Base-by-base conservation (phyloP, 2,113 vertebrate genomes). In the Rhinolophus ferrumequinum region DNA sequence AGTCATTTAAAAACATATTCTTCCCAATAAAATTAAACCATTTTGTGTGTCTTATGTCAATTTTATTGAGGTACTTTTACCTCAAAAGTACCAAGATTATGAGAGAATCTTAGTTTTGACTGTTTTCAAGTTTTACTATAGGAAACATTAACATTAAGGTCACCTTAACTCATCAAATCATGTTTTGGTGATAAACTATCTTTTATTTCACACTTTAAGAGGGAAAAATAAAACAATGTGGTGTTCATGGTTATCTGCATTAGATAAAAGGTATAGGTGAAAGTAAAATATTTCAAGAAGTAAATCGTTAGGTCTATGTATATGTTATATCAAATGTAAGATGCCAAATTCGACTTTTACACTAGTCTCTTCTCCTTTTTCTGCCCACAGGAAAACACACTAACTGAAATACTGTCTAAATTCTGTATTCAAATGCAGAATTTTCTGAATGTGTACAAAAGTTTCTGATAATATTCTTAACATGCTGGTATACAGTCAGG, bases 31-130 rank as follows among this genome's bases (percentile, higher is more conserved):
- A 92, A 75, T 52, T 72, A 95, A 73, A 66, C 77, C 28, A 67
- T 89, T 90, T 95, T 90, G 13, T 93, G 54, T 94, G 14, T 10
- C 15, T 81, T 94, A 80, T 62, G 79, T 89, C n/a, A 44, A 1
- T 95, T 96, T 96, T 92, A 83, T 92, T 95, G 35, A 82, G n/a
- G 12, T 88, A 62, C n/a, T n/a, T n/a, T n/a, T n/a, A n/a, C 33
- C 3, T 82, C 44, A 73, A 86, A 93, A 76, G 4, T 60, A 2
- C 83, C 33, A 75, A 75, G 16, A 33, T 96, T 86, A 84, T 82
- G 3, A 89, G 16, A 90, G 18, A 87, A 73, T 83, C 26, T 90
- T 90, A 90, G 47, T 90, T 97, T 89, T 60, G 1, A 79, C 12
- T 80, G 0, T 84, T 90, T 69, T 44, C 3, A 60, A 14, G 26